Evolutionary conservation across 2,113 vertebrate genomes (phyloP).

Genomic region (Dasyornis broadbenti): DNA sequence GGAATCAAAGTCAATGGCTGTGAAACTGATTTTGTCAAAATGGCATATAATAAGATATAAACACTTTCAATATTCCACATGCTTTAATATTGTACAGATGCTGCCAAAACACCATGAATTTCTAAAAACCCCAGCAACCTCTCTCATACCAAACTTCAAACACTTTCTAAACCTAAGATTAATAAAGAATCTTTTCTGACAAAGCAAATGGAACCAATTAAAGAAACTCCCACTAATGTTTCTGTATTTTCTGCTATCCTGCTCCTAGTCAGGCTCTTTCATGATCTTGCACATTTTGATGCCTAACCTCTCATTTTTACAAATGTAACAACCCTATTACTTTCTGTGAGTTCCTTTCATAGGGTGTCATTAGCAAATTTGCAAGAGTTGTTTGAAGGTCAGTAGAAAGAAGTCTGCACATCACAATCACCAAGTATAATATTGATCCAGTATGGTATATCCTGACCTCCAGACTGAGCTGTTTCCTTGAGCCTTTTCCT

Average conservation of each 20-base stretch:
- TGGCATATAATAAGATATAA: not conserved
- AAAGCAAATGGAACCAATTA: too few relatives aligned
- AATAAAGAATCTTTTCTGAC: too few relatives aligned
- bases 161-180: not conserved
- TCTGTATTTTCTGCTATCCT: not conserved
- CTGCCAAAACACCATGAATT: not conserved
- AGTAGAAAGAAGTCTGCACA: not conserved
- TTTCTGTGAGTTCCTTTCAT: not conserved
- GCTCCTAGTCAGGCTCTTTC: not conserved
- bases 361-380: not conserved
- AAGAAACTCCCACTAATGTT: not conserved
- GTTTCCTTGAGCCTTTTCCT: not conserved
- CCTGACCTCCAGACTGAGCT: not conserved
- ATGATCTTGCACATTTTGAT: not conserved
- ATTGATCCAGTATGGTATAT: not conserved
- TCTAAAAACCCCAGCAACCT: not conserved
- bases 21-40: not conserved
- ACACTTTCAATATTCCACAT: not conserved
- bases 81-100: not conserved
- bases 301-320: not conserved
- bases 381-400: not conserved
- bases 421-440: not conserved
- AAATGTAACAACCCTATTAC: not conserved
- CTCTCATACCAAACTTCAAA: not conserved
- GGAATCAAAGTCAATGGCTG: not conserved